Evolutionary conservation across 2,888 invertebrate species (phyloP).

Genomic region (Dioctria rufipes): DNA sequence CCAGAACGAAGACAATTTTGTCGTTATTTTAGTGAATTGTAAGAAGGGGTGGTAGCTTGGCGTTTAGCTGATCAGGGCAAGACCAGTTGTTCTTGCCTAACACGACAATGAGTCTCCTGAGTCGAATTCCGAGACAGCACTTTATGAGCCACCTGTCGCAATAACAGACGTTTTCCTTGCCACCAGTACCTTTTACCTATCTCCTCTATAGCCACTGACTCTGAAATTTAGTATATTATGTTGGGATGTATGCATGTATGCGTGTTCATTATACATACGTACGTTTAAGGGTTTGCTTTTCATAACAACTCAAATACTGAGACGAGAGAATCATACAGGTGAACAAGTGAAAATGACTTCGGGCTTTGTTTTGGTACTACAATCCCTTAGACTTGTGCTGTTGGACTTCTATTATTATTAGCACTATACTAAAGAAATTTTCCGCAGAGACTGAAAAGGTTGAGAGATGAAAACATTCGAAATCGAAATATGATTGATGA

Average conservation of each 20-base stretch:
- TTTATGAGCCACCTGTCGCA: slow-evolving; percentile 68
- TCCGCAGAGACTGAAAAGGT: not conserved
- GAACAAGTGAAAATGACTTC: slow-evolving; percentile 42
- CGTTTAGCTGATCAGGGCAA: not conserved
- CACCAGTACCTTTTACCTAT: slow-evolving; percentile 46
- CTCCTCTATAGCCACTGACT: slow-evolving; percentile 41
- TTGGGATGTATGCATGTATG: slow-evolving; percentile 45
- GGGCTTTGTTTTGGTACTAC: slow-evolving; percentile 22
- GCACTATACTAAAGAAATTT: not conserved
- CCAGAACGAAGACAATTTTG: not conserved
- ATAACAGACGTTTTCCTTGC: slow-evolving; percentile 23
- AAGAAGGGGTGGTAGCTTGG: not conserved
- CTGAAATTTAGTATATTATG: not conserved
- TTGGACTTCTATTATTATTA: slow-evolving; percentile 5
- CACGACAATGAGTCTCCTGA: slow-evolving; percentile 63
- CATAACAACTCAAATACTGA: not conserved
- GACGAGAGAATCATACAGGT: not conserved
- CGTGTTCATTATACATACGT: not conserved
- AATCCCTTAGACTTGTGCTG: not conserved
- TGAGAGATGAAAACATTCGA: slow-evolving; percentile 14
- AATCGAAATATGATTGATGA: slow-evolving; percentile 57
- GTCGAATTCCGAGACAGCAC: slow-evolving; percentile 65
- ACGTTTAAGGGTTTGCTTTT: not conserved
- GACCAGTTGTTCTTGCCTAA: slow-evolving; percentile 37
- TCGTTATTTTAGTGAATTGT: not conserved